Base-by-base conservation (phyloP, 53 echinoderm and acorn worm genomes). In the Holothuria scabra region DNA sequence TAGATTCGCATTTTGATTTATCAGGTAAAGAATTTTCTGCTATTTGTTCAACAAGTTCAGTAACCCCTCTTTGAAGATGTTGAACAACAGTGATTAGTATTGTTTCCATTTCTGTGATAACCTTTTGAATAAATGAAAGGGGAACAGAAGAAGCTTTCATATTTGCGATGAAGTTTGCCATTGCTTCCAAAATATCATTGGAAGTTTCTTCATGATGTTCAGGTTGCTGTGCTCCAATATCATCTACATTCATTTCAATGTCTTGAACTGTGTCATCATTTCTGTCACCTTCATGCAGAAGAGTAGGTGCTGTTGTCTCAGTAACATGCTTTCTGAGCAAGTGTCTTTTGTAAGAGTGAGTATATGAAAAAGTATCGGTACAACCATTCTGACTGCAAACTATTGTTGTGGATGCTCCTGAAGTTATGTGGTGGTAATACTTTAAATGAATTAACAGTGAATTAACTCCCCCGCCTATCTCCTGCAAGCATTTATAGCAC, bases 111-210 rank as follows among this genome's bases (percentile, higher is more conserved):
- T 41, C 37, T 7, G 37, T 19, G 41, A 18, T 18, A 21, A 37
- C 7, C 10, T 35, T 49, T 21, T 67, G 70, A 34, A 82, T 25
- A 59, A 70, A 82, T 29, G 87, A 82, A 46, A 56, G 56, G 34
- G 72, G 37, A 21, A 82, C 44, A 19, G 49, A 21, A 22, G 75
- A 75, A 4, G 67, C 21, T 41, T 75, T 75, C 75, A 75, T 21
- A 49, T 28, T 75, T 49, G 75, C 75, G 48, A 75, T 75, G 35
- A 75, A 75, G 13, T n/a, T n/a, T n/a, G 76, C 52, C 0, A 26
- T 28, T 10, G 5, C 18, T 26, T 76, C 55, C 1, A 24, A 23
- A 49, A 76, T 52, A 25, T 76, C 26, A 28, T 20, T 16, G n/a
- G 33, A 14, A 68, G 12, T 14, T 68, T 68, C 68, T 33, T 68